Evolutionary conservation across 2,113 vertebrate species (phyloP), one percentile per base, ranked within the genome.

Genomic region (Toxostoma redivivum): DNA sequence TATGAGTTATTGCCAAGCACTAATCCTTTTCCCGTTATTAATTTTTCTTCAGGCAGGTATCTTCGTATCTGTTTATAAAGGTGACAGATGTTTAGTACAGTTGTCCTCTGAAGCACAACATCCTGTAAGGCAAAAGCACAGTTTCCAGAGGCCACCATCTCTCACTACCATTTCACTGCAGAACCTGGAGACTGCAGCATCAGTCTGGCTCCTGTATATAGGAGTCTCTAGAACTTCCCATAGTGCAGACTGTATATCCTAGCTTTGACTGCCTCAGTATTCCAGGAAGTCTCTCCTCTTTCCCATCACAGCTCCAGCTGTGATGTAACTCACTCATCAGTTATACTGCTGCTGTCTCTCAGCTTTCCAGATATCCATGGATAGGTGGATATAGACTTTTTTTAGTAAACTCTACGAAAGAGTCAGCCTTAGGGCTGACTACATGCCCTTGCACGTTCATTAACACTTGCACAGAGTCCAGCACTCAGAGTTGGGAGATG

Each of bases 311-410:
- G 45, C n/a, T 90, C 31, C 37, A n/a, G 44, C 45, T 31, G 44
- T 30, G 42, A 57, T 25, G 12, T 58, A 66, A 37, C 12, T 77
- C 73, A 51, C 25, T 27, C 15, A 18, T 15, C 51, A 30, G 13
- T 64, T 50, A n/a, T 0, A 33, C 20, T 48, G 45, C 21, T 30
- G 18, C 74, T n/a, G 31, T 33, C 54, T 61, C 62, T 50, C 67
- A 62, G 50, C 42, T 20, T 65, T 77, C 18, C 0, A 2, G 50
- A 64, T 21, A 42, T 11, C 15, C 11, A 20, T 0, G 0, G 22
- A 83, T 18, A 15, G 42, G 48, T 12, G 28, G 15, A 40, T 12
- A 35, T 9, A 31, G 50, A 58, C 17, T 76, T 57, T 6, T 11
- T 25, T 42, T 42, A 31, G 37, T 58, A 27, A 42, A 50, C 44